Percentiles rank a stretch among this genome's conserved stretches.
Conservation (phyloP, 1,140 invertebrate species). For the Sitophilus oryzae region DNA sequence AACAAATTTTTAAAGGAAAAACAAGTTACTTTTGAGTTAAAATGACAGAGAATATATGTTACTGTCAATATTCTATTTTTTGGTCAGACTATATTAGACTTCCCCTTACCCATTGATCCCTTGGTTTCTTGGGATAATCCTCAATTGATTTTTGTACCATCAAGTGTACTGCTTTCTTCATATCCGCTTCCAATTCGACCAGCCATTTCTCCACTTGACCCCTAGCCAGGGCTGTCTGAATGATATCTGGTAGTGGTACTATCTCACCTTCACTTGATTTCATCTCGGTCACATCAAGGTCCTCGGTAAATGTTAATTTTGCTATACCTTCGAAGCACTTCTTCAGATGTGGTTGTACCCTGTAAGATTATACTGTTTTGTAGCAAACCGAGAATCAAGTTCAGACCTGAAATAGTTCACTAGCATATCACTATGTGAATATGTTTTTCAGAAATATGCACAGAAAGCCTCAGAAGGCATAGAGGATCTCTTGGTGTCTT, state of each 20-base stretch:
- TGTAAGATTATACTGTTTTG: too few relatives aligned
- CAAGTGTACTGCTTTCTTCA: slow-evolving; percentile 83
- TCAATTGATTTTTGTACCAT: slow-evolving; percentile 56
- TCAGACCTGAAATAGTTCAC: too few relatives aligned
- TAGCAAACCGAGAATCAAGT: too few relatives aligned
- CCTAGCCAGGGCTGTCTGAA: slow-evolving; percentile 81
- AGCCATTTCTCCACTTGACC: slow-evolving; percentile 98
- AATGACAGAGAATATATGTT: too few relatives aligned
- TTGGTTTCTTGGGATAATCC: slow-evolving; percentile 58
- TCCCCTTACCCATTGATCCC: slow-evolving; percentile 75
- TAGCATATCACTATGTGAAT: too few relatives aligned
- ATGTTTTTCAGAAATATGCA: too few relatives aligned
- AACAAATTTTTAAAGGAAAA: too few relatives aligned
- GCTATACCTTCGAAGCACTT: slow-evolving; percentile 95
- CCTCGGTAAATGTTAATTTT: slow-evolving; percentile 76
- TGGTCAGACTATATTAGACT: too few relatives aligned
- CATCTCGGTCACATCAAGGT: slow-evolving; percentile 84
- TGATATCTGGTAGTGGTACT: slow-evolving; percentile 68
- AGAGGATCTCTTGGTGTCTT: too few relatives aligned
- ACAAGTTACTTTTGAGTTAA: too few relatives aligned
- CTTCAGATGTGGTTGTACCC: slow-evolving; percentile 96
- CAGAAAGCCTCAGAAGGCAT: too few relatives aligned
- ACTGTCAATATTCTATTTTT: too few relatives aligned
- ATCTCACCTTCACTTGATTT: slow-evolving; percentile 83
- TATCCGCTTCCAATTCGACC: slow-evolving; percentile 79